These are phyloP conservation scores for Platycercus adscitus DNA, from an alignment of 2,113 vertebrate species.

Conservation along the genomic window DNA sequence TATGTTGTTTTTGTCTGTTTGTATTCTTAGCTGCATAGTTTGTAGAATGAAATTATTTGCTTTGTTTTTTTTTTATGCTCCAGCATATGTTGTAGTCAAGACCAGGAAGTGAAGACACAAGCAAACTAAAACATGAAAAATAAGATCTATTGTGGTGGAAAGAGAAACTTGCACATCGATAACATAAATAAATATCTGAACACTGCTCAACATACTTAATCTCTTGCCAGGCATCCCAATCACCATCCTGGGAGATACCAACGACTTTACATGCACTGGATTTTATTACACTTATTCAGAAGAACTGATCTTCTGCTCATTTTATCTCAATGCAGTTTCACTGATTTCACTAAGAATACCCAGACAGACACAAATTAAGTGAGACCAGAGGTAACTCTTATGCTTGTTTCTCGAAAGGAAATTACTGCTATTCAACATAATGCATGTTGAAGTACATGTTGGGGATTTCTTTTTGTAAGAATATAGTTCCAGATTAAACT, in stretches of 20 bases:
- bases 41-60: not conserved
- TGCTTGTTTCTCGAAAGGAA: not conserved
- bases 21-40: not conserved
- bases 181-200: not conserved
- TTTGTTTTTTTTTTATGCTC: not conserved
- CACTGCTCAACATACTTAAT: not conserved
- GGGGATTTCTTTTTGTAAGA: not conserved
- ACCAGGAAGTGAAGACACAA: not conserved
- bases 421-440: not conserved
- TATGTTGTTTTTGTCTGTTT: not conserved
- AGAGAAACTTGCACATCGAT: not conserved
- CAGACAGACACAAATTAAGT: not conserved
- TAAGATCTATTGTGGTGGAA: not conserved
- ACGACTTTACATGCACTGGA: not conserved
- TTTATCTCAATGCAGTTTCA: not conserved
- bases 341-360: not conserved
- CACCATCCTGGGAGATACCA: not conserved
- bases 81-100: not conserved
- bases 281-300: not conserved
- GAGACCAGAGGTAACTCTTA: not conserved
- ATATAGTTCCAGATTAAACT: not conserved
- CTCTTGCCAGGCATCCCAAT: not conserved
- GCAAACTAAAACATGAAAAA: not conserved
- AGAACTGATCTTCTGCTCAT: not conserved
- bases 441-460: not conserved